These are phyloP conservation scores for Acropternis orthonyx DNA, from an alignment of 2,797 vertebrate genomes.

Conservation along the genomic window DNA sequence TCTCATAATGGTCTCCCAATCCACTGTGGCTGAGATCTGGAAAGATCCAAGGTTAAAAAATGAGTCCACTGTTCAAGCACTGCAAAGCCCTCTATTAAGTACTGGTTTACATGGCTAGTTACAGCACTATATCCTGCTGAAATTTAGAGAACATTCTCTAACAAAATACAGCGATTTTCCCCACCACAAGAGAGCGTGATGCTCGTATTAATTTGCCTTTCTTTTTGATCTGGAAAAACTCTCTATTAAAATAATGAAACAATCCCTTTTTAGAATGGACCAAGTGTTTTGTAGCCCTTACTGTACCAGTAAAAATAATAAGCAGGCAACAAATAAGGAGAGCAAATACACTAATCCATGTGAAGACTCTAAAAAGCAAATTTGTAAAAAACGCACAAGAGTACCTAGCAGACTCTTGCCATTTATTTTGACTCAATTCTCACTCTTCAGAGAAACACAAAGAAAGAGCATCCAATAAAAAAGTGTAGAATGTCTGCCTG, in stretches of 20 bases:
- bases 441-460: not conserved
- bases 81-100: not conserved
- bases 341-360: not conserved
- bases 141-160: not conserved
- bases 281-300: not conserved
- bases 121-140: not conserved
- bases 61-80: constrained; percentile 31
- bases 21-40: constrained; percentile 88
- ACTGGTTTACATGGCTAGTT: not conserved
- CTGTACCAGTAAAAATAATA: not conserved
- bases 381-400: not conserved
- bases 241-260: not conserved
- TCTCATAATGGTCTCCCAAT: constrained; percentile 91
- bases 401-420: not conserved
- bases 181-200: not conserved
- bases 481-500: not conserved
- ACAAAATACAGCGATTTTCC: not conserved
- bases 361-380: not conserved
- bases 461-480: not conserved
- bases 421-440: not conserved
- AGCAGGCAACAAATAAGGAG: not conserved
- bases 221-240: not conserved
- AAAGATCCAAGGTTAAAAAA: constrained; percentile 64
- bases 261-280: not conserved
- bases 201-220: not conserved